phyloP scores from a whole-genome alignment of 1,140 invertebrate genomes.

The Brachionus asplanchnoidis region DNA sequence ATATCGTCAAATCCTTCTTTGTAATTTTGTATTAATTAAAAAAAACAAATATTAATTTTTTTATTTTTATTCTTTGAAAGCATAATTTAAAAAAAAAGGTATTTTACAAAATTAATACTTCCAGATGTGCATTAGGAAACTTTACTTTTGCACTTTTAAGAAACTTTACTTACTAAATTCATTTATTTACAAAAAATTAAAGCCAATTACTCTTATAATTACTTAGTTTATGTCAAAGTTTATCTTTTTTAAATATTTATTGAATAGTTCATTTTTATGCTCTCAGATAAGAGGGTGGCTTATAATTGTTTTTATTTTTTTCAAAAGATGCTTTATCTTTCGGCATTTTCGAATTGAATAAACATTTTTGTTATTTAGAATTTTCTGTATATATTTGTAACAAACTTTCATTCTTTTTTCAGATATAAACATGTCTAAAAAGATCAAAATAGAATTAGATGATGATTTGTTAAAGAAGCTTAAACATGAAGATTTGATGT shows the following conservation, averaged over 20 bases:
- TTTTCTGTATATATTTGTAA: neutral
- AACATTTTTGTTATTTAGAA: neutral
- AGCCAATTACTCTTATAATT: too few species aligned
- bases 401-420: neutral
- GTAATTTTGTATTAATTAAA: too few species aligned
- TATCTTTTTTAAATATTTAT: neutral
- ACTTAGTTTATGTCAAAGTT: neutral
- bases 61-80: too few species aligned
- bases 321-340: neutral
- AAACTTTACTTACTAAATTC: too few species aligned
- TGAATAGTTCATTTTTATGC: neutral
- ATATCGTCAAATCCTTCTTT: too few species aligned
- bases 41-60: too few species aligned
- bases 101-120: too few species aligned
- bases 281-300: neutral
- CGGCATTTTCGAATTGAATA: neutral
- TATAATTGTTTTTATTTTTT: neutral
- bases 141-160: too few species aligned
- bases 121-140: too few species aligned
- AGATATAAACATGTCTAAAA: neutral
- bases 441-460: constrained; percentile 13
- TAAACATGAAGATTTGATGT: neutral
- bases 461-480: neutral
- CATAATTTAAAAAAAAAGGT: too few species aligned
- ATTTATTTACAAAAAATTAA: too few species aligned